Base-by-base conservation (phyloP, 2,888 invertebrate genomes). In the Philaethria dido region DNA sequence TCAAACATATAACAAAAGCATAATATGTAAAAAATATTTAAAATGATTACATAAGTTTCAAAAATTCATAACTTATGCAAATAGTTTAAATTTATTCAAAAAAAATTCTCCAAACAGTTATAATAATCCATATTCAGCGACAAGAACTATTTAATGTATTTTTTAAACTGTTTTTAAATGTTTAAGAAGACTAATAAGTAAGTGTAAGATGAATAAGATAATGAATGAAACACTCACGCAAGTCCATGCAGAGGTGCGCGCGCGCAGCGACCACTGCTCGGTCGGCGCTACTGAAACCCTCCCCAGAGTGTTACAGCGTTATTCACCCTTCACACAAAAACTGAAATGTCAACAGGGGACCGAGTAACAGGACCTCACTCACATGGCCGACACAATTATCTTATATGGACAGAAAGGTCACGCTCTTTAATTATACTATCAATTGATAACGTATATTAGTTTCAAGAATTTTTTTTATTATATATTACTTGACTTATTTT, bases 301-400 rank as follows among this genome's bases (percentile, higher is more conserved):
- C 47, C 67, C 68, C 45, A 77, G 78, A 76, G 72, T 66, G 71
- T 67, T 68, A 72, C 69, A 71, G 72, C 76, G 79, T 80, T 85
- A 84, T 80, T 81, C 82, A 77, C 72, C 72, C 73, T 68, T 57
- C 64, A 76, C 80, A 67, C 59, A 84, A 87, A 84, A 85, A 86
- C 77, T 76, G 72, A 86, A 88, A 88, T 85, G 88, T 88, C 88
- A 88, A 78, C 75, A 77, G 75, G 73, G 70, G 70, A 48, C 39
- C 54, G 64, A 57, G 61, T 75, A 77, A 76, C 77, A 72, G 76
- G 71, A 73, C 66, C 67, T 71, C 67, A 57, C 67, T 71, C 67
- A 60, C 68, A 68, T 66, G 67, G 61, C 63, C 67, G 42, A 44
- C 48, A 54, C 57, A 52, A 64, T 52, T 62, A 54, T 62, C 54